Percentiles rank a stretch among this genome's conserved stretches.
Evolutionary conservation across 2,113 vertebrate genomes (phyloP).

Genomic region (Pelmatolapia mariae): DNA sequence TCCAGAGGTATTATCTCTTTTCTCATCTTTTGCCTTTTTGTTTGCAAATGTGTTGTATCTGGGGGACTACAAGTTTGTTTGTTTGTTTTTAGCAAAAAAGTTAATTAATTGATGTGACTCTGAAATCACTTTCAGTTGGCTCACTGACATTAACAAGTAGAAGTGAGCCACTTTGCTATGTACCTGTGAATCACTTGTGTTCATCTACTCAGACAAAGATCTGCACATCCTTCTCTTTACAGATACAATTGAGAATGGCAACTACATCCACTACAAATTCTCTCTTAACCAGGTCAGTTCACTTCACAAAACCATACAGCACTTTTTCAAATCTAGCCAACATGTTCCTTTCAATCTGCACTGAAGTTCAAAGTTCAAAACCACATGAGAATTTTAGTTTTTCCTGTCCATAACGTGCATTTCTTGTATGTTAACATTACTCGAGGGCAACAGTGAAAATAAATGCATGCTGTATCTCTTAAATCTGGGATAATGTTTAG

Average conservation of each 20-base stretch:
- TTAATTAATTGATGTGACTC: not conserved
- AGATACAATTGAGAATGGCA: conserved; percentile 70
- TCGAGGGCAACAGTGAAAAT: not conserved
- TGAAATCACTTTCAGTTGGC: not conserved
- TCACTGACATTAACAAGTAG: not conserved
- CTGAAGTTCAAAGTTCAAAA: conserved; percentile 10
- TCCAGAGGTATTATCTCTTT: conserved; percentile 73
- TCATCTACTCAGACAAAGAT: not conserved
- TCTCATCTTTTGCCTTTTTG: not conserved
- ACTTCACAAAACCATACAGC: not conserved
- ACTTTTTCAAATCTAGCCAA: not conserved
- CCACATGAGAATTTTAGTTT: not conserved
- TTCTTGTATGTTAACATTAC: not conserved
- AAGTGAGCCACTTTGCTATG: not conserved
- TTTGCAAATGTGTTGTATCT: not conserved
- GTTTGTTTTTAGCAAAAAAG: not conserved
- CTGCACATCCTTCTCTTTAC: conserved; percentile 7
- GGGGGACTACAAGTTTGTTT: not conserved
- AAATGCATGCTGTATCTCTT: not conserved
- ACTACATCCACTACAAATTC: conserved; percentile 78
- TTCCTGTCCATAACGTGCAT: not conserved
- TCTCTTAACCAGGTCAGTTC: conserved; percentile 70
- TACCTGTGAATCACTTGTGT: not conserved
- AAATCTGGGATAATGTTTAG: not conserved
- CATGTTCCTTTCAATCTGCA: not conserved